Conservation (phyloP, 2,888 invertebrate species). For the Lepidochrysops patricia region DNA sequence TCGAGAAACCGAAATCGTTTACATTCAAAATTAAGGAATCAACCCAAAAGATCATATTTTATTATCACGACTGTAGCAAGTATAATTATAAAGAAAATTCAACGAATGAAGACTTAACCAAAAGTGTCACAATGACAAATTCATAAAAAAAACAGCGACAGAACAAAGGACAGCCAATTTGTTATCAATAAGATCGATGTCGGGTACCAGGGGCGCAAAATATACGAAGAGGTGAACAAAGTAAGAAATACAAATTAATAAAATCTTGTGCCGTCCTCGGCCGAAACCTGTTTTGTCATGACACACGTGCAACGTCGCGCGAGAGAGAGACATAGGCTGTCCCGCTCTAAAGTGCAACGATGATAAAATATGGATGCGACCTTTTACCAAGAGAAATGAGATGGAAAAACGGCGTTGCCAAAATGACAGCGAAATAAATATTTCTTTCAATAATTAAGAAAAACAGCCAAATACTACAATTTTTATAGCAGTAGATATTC, state of each 20-base stretch:
- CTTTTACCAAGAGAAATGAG: too few species aligned
- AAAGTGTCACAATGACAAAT: slow-evolving; percentile 24
- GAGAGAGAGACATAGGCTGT: slow-evolving; percentile 37
- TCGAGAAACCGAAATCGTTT: too few species aligned
- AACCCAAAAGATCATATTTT: too few species aligned
- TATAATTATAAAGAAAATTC: too few species aligned
- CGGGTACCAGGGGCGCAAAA: slow-evolving; percentile 48
- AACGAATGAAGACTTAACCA: neutral
- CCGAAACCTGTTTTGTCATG: slow-evolving; percentile 61
- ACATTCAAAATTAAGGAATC: too few species aligned
- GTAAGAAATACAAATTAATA: slow-evolving; percentile 68
- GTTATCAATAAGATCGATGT: slow-evolving; percentile 67
- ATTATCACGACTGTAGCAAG: too few species aligned
- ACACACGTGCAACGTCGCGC: slow-evolving; percentile 62
- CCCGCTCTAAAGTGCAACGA: slow-evolving; percentile 42
- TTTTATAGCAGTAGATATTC: too few species aligned
- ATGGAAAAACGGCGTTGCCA: too few species aligned
- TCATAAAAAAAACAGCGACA: slow-evolving; percentile 39
- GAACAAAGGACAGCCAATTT: slow-evolving; percentile 67
- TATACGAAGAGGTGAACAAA: slow-evolving; percentile 39
- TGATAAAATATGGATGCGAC: slow-evolving; percentile 43
- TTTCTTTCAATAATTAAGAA: too few species aligned
- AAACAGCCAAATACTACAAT: too few species aligned
- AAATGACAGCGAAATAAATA: too few species aligned
- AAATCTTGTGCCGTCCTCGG: slow-evolving; percentile 58